These are phyloP conservation scores for Homarus gammarus DNA, from an alignment of 2,888 invertebrate species.

Conservation along the genomic window DNA sequence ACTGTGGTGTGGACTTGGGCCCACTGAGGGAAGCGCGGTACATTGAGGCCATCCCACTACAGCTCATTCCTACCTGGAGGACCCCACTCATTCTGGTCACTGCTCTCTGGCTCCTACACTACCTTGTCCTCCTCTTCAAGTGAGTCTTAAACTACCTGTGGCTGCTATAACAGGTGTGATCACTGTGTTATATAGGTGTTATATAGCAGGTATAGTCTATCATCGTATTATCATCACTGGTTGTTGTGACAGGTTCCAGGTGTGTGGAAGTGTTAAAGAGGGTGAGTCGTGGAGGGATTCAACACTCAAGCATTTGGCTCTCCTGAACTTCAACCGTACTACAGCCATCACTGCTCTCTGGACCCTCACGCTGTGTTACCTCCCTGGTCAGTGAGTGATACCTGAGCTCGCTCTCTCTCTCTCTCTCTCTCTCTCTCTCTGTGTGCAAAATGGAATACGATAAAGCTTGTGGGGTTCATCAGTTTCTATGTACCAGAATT, in stretches of 20 bases:
- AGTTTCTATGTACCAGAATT: slow-evolving; percentile 88
- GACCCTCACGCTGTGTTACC: slow-evolving; percentile 66
- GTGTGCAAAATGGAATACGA: too few species aligned
- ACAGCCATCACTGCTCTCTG: slow-evolving; percentile 71
- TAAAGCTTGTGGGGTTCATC: too few species aligned
- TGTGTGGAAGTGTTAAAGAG: slow-evolving; percentile 49
- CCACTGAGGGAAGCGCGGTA: slow-evolving; percentile 63
- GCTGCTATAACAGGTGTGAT: too few species aligned
- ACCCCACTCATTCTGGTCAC: slow-evolving; percentile 51
- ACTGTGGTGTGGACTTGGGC: slow-evolving; percentile 68
- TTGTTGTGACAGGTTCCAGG: slow-evolving; percentile 47
- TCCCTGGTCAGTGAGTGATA: slow-evolving; percentile 61
- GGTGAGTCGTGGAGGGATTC: slow-evolving; percentile 10
- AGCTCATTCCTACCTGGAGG: slow-evolving; percentile 74
- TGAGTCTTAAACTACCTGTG: slow-evolving; percentile 34
- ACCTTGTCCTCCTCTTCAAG: slow-evolving; percentile 67
- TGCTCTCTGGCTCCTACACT: slow-evolving; percentile 57
- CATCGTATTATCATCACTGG: neutral
- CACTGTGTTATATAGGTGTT: too few species aligned
- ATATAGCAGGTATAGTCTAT: too few species aligned
- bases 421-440: too few species aligned
- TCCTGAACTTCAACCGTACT: slow-evolving; percentile 65
- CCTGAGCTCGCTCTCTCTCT: too few species aligned
- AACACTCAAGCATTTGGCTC: slow-evolving; percentile 55
- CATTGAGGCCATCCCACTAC: slow-evolving; percentile 75